Base-by-base conservation (phyloP, 2,888 invertebrate species). In the Nemotelus pantherinus region DNA sequence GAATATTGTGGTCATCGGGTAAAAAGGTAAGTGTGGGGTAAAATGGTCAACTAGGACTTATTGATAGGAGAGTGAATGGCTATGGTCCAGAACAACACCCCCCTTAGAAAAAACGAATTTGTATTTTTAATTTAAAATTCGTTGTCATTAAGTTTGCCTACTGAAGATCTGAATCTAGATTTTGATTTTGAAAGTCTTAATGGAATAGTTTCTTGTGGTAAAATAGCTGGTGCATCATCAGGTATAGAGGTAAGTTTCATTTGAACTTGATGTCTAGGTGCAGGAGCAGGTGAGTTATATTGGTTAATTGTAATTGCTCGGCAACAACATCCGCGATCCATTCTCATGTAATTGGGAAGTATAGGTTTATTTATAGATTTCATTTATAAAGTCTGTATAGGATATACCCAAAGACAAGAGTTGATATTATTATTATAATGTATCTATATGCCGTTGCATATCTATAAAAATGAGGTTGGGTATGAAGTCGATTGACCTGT, bases 391-490 rank as follows among this genome's bases (percentile, higher is more conserved):
- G 10, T 45, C 45, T 65, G 10, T n/a, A 44, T 0, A 65, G 10
- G 48, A 67, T 50, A 41, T 48, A 48, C 2, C 47, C 50, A 4
- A 67, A n/a, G 10, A 67, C 67, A 39, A 48, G n/a, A 25, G 47
- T 6, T 9, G 48, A 48, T 10, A 48, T 25, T 67, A 48, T 25
- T 67, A 44, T 50, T 43, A 67, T 67, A 25, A 67, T 41, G 25
- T 48, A 48, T 67, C 39, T 67, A 25, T 67, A 67, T 39, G 50
- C 3, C 7, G 9, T 67, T 0, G 1, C 48, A 25, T 67, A 50
- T 48, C 39, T 67, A n/a, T 47, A 48, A 48, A 67, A 67, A 39
- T 67, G 67, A 25, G 67, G 50, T 67, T 67, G 48, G 5, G 48
- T 25, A 25, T 67, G 48, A 3, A 67, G 39, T 5, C 39, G 9